A percentile compares a stretch with the other conserved stretches of the same genome.
phyloP scores from a whole-genome alignment of 1,140 invertebrate species.

The Cydia fagiglandana region DNA sequence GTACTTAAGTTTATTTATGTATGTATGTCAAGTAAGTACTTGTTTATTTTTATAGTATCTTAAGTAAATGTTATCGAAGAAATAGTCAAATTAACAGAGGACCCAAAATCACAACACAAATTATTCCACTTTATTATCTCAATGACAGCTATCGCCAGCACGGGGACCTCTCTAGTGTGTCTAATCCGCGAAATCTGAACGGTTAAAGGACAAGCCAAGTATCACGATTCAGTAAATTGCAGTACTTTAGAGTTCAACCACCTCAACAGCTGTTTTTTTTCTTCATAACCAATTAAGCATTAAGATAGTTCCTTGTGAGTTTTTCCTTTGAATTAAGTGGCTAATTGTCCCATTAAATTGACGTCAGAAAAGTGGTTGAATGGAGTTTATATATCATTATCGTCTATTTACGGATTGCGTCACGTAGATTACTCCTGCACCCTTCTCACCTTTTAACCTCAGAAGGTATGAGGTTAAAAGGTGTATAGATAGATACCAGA shows the following conservation, averaged over 20 bases:
- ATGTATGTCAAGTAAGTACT: background rate
- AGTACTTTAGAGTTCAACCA: conserved; percentile 12
- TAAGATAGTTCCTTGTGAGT: background rate
- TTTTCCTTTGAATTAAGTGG: conserved; percentile 19
- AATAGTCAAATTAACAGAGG: too few relatives aligned
- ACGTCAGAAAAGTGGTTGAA: background rate
- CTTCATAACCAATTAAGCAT: background rate
- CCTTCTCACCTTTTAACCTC: background rate
- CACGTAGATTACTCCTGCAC: background rate
- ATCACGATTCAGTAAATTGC: conserved; percentile 12
- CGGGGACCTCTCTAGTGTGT: conserved; percentile 9
- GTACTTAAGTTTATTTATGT: background rate
- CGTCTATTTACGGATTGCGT: background rate
- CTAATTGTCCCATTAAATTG: conserved; percentile 9
- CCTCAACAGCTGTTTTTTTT: conserved; percentile 26
- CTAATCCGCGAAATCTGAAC: conserved; percentile 27
- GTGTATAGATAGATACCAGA: too few relatives aligned
- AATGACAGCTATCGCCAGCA: background rate
- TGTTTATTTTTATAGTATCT: background rate
- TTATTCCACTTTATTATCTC: too few relatives aligned
- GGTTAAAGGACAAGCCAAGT: background rate
- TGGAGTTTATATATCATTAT: background rate
- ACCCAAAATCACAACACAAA: too few relatives aligned
- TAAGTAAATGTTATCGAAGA: background rate
- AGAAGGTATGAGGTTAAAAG: too few relatives aligned